phyloP scores from a whole-genome alignment of 2,113 vertebrate genomes.

The Regulus satrapa region DNA sequence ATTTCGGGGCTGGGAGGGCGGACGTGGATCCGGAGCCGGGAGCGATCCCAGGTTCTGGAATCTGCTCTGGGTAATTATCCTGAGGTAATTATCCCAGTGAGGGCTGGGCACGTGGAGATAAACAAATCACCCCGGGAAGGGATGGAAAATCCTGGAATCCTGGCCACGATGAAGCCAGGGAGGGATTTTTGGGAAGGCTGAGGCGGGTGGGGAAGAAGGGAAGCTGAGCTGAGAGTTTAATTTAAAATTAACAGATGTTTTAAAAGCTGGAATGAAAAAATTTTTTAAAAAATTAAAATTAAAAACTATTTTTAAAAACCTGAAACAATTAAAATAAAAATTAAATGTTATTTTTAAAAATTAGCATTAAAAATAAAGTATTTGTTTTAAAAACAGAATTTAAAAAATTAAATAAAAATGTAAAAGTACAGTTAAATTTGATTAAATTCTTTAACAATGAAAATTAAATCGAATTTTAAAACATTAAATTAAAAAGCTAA shows the following conservation, averaged over 20 bases:
- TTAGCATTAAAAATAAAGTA: not conserved
- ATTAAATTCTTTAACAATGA: not conserved
- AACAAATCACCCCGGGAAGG: not conserved
- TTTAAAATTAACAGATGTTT: not conserved
- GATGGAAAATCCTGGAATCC: fast-evolving
- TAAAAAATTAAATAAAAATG: not conserved
- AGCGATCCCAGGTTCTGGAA: not conserved
- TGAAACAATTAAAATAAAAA: too few species aligned
- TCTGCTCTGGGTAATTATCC: not conserved
- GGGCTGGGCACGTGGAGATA: not conserved
- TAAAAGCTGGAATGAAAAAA: too few species aligned
- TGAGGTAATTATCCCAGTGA: too few species aligned
- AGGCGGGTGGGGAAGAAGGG: not conserved
- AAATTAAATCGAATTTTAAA: fast-evolving
- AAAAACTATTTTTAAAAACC: too few species aligned
- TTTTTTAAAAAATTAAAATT: too few species aligned
- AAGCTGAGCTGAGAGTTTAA: not conserved
- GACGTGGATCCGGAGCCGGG: not conserved
- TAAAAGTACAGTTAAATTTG: too few species aligned
- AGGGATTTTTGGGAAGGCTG: not conserved
- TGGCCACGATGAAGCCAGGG: fast-evolving
- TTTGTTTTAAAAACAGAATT: not conserved
- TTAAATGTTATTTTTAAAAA: not conserved
- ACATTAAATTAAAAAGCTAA: fast-evolving
- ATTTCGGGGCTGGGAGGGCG: fast-evolving